phyloP scores from a whole-genome alignment of 2,113 vertebrate genomes.

The Callithrix jacchus region DNA sequence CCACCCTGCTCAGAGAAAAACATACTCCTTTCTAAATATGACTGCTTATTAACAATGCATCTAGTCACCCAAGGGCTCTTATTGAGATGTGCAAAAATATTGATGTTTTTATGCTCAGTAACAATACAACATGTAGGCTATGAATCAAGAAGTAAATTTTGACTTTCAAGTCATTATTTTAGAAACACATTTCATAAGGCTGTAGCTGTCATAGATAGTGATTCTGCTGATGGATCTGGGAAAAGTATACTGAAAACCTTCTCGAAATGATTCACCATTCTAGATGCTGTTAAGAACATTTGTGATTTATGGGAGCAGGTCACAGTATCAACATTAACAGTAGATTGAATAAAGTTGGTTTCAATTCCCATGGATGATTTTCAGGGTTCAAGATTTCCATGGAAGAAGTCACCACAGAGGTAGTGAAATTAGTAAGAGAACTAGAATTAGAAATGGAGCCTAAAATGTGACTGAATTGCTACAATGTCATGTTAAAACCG shows the following conservation, averaged over 20 bases:
- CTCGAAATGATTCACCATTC: neutral
- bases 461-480: neutral
- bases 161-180: neutral
- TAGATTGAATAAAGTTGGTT: neutral
- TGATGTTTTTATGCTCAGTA: neutral
- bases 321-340: neutral
- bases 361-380: neutral
- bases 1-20: neutral
- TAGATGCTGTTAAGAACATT: neutral
- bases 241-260: neutral
- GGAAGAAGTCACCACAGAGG: neutral
- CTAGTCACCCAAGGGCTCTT: neutral
- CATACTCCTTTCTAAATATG: neutral
- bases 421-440: neutral
- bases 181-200: neutral
- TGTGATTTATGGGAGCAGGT: neutral
- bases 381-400: neutral
- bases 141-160: neutral
- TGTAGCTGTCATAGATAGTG: neutral
- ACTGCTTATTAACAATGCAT: neutral
- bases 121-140: neutral
- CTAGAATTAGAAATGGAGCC: neutral
- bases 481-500: neutral
- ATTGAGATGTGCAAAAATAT: neutral
- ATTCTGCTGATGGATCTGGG: neutral